Conservation (phyloP, 1,140 invertebrate species). For the Rhyzopertha dominica region DNA sequence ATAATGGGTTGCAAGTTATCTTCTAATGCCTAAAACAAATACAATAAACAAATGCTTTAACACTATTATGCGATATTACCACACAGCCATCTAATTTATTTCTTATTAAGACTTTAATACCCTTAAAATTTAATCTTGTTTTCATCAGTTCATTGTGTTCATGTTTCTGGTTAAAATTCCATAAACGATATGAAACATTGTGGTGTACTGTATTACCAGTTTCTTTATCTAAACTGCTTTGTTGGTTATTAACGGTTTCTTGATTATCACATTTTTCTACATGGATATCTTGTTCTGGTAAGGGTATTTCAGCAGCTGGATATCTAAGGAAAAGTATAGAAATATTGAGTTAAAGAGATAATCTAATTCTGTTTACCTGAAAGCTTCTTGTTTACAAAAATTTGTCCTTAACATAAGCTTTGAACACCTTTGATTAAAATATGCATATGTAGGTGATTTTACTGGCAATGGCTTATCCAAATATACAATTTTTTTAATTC, state of each 20-base stretch:
- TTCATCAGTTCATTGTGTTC: conserved; percentile 41
- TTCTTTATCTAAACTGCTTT: background rate
- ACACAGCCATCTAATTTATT: conserved; percentile 46
- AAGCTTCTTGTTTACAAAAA: conserved; percentile 31
- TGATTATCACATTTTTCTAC: background rate
- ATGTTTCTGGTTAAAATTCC: conserved; percentile 41
- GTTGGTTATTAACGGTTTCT: background rate
- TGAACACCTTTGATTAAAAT: conserved; percentile 43
- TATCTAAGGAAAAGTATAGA: conserved; percentile 7
- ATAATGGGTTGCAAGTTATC: conserved; percentile 31
- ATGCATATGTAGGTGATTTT: conserved; percentile 26
- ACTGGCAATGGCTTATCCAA: conserved; percentile 47
- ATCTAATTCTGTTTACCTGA: too few relatives aligned
- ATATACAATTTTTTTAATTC: conserved; percentile 43
- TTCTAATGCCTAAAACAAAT: conserved; percentile 20
- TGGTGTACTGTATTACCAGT: conserved; percentile 23
- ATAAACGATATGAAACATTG: conserved; percentile 46
- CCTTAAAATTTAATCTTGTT: conserved; percentile 36
- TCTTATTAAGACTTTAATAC: conserved; percentile 46
- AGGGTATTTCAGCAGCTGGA: background rate
- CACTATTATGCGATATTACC: conserved; percentile 32
- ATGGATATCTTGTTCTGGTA: conserved; percentile 8
- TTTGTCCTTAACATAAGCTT: conserved; percentile 44
- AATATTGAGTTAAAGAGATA: conserved; percentile 1
- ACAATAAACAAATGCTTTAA: conserved; percentile 2